Evolutionary conservation across 2,113 vertebrate genomes (phyloP).

Genomic region (Trichomycterus rosablanca): DNA sequence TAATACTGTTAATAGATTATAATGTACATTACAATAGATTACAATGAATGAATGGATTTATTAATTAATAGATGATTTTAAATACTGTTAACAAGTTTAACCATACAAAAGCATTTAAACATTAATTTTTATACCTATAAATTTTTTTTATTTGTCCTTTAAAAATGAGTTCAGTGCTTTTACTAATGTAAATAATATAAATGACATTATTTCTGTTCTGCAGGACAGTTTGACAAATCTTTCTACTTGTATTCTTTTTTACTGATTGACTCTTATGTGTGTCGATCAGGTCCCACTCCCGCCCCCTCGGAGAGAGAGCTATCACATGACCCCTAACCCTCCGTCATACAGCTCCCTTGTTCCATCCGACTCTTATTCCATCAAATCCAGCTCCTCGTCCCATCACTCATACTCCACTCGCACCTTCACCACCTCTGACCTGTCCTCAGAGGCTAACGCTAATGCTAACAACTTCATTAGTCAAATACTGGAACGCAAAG

Average conservation of each 20-base stretch:
- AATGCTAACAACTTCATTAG: conserved; percentile 51
- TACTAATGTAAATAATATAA: no score
- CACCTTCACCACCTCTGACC: conserved; percentile 58
- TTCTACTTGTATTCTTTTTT: conserved; percentile 40
- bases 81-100: no score
- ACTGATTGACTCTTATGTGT: conserved; percentile 63
- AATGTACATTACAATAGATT: no score
- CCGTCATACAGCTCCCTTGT: conserved; percentile 54
- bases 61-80: no score
- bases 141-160: no score
- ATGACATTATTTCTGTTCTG: no score
- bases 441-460: conserved; percentile 34
- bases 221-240: no score
- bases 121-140: no score
- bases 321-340: conserved; percentile 61
- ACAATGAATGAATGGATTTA: no score
- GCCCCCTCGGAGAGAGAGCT: conserved; percentile 82
- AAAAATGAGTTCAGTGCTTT: no score
- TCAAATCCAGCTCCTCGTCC: conserved; percentile 72
- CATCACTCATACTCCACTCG: conserved; percentile 65
- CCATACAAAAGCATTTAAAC: no score
- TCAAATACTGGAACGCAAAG: conserved; percentile 72
- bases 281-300: conserved; percentile 74
- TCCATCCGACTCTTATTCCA: conserved; percentile 65
- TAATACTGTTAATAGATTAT: no score